Percentiles rank a stretch among this genome's conserved stretches.
phyloP scores from a whole-genome alignment of 1,140 invertebrate genomes.

The Teleopsis dalmanni region DNA sequence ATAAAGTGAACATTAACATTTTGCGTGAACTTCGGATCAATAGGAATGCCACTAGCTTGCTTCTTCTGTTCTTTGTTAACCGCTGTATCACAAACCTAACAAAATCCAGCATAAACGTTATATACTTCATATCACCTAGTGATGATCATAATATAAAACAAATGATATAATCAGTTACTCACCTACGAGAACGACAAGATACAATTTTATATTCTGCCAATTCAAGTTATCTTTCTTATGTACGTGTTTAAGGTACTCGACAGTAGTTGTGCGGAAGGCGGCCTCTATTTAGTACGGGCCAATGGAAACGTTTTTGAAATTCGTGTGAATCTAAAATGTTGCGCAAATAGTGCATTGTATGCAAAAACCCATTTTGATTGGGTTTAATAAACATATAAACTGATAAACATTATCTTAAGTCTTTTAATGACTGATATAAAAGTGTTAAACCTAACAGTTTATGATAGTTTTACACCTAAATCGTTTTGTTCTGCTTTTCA shows the following conservation, averaged over 20 bases:
- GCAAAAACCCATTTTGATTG: slow-evolving; percentile 47
- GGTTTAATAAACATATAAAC: slow-evolving; percentile 49
- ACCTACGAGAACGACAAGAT: slow-evolving; percentile 40
- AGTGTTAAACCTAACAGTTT: slow-evolving; percentile 25
- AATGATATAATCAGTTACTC: too few species aligned
- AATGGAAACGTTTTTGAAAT: slow-evolving; percentile 45
- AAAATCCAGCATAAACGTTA: slow-evolving; percentile 33
- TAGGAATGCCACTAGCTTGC: too few species aligned
- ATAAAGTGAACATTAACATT: too few species aligned
- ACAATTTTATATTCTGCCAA: slow-evolving; percentile 32
- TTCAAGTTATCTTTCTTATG: slow-evolving; percentile 37
- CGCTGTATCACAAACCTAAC: slow-evolving; percentile 30
- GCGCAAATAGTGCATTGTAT: slow-evolving; percentile 47
- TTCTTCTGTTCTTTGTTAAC: slow-evolving; percentile 27
- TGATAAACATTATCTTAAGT: slow-evolving; percentile 24
- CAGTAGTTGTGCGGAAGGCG: slow-evolving; percentile 41
- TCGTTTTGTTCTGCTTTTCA: slow-evolving; percentile 42
- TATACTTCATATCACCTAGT: slow-evolving; percentile 38
- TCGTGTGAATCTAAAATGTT: slow-evolving; percentile 43
- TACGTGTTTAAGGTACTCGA: slow-evolving; percentile 35
- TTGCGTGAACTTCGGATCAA: too few species aligned
- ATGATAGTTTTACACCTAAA: slow-evolving; percentile 27
- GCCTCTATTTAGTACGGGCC: slow-evolving; percentile 48
- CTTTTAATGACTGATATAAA: slow-evolving; percentile 26
- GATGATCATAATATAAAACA: too few species aligned